A percentile compares a stretch with the other conserved stretches of the same genome.
Evolutionary conservation across 2,113 vertebrate genomes (phyloP).

Genomic region (Clupea harengus): DNA sequence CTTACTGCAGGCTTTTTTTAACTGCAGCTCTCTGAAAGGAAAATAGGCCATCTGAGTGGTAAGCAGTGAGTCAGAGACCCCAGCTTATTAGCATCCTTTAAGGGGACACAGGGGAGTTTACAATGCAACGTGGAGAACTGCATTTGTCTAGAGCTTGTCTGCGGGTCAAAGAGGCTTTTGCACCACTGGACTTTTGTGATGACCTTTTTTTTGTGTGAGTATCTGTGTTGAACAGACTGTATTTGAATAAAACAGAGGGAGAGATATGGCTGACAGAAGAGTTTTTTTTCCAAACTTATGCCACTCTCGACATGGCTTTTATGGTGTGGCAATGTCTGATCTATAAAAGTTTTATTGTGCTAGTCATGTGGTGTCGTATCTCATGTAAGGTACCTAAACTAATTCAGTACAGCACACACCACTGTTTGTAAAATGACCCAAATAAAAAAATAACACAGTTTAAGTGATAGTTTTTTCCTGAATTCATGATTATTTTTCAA

Average conservation of each 20-base stretch:
- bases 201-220: neutral
- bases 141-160: constrained; percentile 33
- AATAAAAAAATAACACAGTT: neutral
- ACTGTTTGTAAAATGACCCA: neutral
- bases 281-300: neutral
- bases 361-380: constrained; percentile 8
- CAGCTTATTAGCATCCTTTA: constrained; percentile 63
- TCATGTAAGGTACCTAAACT: neutral
- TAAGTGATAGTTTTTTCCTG: neutral
- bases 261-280: neutral
- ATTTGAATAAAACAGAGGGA: neutral
- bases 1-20: constrained; percentile 55
- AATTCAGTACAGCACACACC: neutral
- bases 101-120: constrained; percentile 44
- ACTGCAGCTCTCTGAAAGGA: constrained; percentile 45
- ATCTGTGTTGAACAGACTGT: neutral
- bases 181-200: neutral
- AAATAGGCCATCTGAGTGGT: constrained; percentile 24
- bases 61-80: neutral
- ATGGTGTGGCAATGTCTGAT: constrained; percentile 10
- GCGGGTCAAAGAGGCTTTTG: constrained; percentile 23
- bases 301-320: neutral
- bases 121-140: constrained; percentile 48
- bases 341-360: constrained; percentile 2
- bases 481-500: too few species aligned